Evolutionary conservation across 2,113 vertebrate species (phyloP).

Genomic region (Brevimyrus niger): DNA sequence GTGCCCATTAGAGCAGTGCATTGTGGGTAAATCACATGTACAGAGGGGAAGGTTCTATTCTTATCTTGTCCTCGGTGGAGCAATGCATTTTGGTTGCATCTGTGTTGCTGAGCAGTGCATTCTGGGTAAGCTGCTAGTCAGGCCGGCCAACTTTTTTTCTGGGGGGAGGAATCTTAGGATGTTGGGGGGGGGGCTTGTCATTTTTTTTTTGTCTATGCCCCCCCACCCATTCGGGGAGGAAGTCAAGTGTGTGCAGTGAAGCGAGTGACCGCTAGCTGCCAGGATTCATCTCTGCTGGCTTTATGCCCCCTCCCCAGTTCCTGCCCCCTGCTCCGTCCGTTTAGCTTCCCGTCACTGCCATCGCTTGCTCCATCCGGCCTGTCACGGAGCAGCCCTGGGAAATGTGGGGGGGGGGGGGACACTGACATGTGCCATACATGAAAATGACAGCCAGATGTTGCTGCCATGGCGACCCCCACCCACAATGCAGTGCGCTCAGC

Average conservation of each 20-base stretch:
- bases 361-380: not conserved
- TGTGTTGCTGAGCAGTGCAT: not conserved
- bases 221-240: slow-evolving; percentile 29
- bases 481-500: slow-evolving; percentile 2
- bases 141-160: not conserved
- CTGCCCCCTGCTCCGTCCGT: not conserved
- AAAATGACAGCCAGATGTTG: not conserved
- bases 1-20: not conserved
- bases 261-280: slow-evolving; percentile 24
- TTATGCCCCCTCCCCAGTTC: slow-evolving; percentile 16
- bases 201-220: not conserved
- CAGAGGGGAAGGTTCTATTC: not conserved
- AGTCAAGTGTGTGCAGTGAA: slow-evolving; percentile 34
- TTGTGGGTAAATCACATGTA: not conserved
- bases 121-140: too few species aligned
- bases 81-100: not conserved
- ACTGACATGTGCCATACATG: not conserved
- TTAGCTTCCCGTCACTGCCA: slow-evolving; percentile 15
- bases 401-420: too few species aligned
- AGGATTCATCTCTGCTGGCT: slow-evolving; percentile 30
- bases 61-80: not conserved
- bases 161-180: slow-evolving; percentile 11
- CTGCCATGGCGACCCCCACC: not conserved
- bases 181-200: slow-evolving; percentile 21
- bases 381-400: not conserved